Evolutionary conservation across 2,113 vertebrate species (phyloP).

Genomic region (Cynocephalus volans): DNA sequence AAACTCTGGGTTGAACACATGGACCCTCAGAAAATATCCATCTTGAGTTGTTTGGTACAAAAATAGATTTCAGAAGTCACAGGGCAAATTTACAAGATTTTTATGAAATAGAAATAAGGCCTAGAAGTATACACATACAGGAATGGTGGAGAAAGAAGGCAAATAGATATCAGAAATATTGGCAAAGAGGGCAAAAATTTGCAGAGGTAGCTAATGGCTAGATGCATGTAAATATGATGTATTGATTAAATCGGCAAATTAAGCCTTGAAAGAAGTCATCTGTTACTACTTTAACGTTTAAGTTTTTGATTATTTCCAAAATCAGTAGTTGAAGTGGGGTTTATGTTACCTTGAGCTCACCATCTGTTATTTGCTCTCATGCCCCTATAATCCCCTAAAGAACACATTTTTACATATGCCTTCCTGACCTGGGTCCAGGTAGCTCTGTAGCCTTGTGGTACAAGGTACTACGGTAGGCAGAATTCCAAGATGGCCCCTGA

Average conservation of each 20-base stretch:
- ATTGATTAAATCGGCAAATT: constrained; percentile 5
- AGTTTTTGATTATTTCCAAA: not conserved
- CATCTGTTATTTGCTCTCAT: not conserved
- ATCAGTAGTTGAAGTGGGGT: not conserved
- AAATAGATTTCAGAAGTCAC: constrained; percentile 32
- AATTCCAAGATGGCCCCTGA: not conserved
- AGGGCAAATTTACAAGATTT: not conserved
- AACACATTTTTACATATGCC: not conserved
- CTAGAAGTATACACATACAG: not conserved
- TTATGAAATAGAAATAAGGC: not conserved
- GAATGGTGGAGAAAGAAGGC: not conserved
- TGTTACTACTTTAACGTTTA: not conserved
- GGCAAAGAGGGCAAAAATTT: not conserved
- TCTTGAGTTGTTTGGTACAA: not conserved
- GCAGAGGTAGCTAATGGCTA: not conserved
- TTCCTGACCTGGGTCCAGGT: not conserved
- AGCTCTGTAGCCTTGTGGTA: not conserved
- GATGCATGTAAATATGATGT: not conserved
- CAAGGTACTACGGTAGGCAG: not conserved
- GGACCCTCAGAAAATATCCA: constrained; percentile 18
- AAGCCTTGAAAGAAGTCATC: not conserved
- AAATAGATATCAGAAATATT: not conserved
- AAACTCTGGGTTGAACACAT: constrained; percentile 7
- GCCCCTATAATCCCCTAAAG: not conserved
- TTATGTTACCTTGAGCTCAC: not conserved